Conservation (phyloP, 1,140 invertebrate genomes). For the Caerostris extrusa region DNA sequence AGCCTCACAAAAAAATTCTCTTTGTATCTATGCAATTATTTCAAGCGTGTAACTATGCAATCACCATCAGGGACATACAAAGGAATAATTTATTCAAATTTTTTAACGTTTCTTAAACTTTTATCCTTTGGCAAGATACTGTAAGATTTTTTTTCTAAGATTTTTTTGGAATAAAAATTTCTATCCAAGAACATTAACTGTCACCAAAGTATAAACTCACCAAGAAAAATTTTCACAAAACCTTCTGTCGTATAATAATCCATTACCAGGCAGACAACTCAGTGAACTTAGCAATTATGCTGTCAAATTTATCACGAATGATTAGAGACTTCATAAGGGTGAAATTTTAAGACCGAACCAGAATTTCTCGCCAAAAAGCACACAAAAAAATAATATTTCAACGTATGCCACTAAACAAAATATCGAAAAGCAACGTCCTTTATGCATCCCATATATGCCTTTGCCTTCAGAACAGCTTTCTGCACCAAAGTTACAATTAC, state of each 20-base stretch:
- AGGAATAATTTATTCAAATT: no score
- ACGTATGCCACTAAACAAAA: not conserved
- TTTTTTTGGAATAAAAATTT: no score
- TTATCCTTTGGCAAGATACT: no score
- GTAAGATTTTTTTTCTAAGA: no score
- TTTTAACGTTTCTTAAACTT: no score
- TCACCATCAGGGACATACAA: no score
- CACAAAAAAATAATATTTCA: no score
- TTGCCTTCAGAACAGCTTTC: not conserved
- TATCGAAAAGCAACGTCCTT: not conserved
- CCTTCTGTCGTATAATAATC: not conserved
- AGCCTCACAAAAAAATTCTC: no score
- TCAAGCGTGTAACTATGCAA: no score
- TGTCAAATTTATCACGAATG: slow-evolving; percentile 50
- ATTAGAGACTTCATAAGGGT: slow-evolving; percentile 47
- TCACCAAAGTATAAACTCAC: no score
- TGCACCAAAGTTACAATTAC: slow-evolving; percentile 30
- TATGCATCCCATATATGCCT: not conserved
- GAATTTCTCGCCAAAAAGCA: not conserved
- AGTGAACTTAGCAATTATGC: not conserved
- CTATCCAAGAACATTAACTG: no score
- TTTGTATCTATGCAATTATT: no score
- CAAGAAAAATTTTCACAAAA: not conserved
- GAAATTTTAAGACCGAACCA: slow-evolving; percentile 31
- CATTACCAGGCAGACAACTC: slow-evolving; percentile 17